Base-by-base conservation (phyloP, 2,797 vertebrate genomes). In the Malacoctenus gilli region DNA sequence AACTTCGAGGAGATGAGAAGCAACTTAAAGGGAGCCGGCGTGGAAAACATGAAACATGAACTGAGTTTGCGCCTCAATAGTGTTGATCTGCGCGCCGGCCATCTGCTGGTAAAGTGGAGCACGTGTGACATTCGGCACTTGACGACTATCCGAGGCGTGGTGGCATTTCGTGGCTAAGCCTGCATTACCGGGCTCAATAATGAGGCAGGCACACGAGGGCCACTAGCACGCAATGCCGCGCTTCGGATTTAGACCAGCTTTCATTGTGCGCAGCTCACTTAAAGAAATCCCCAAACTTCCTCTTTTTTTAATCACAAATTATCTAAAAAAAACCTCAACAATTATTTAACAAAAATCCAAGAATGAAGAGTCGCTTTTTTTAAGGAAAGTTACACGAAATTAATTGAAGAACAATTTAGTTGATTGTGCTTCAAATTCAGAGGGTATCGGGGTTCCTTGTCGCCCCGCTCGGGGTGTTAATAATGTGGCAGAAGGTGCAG, bases 401-500 rank as follows among this genome's bases (percentile, higher is more conserved):
- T n/a, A n/a, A n/a, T n/a, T n/a, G n/a, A n/a, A n/a, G n/a, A n/a
- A n/a, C n/a, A n/a, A n/a, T n/a, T n/a, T n/a, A n/a, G n/a, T n/a
- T n/a, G n/a, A n/a, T n/a, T n/a, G n/a, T n/a, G n/a, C n/a, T n/a
- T n/a, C n/a, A n/a, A n/a, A n/a, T n/a, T n/a, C n/a, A n/a, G n/a
- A n/a, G n/a, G n/a, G 22, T 8, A 4, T 23, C 22, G 22, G 22
- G 25, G 9, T 28, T 28, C 9, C 22, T 23, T 23, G 22, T 23
- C 22, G 22, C 8, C 28, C 2, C 9, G 5, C 9, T 31, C 30
- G 5, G 49, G 65, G 61, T 73, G 77, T 83, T 83, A 78, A 77
- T 77, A 69, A 79, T 18, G 57, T 77, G 73, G 75, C 88, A 89
- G 84, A 85, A 89, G 88, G 84, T 68, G 78, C 59, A 56, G 62